Conservation (phyloP, 2,888 invertebrate species). For the Rhamnusium bicolor region DNA sequence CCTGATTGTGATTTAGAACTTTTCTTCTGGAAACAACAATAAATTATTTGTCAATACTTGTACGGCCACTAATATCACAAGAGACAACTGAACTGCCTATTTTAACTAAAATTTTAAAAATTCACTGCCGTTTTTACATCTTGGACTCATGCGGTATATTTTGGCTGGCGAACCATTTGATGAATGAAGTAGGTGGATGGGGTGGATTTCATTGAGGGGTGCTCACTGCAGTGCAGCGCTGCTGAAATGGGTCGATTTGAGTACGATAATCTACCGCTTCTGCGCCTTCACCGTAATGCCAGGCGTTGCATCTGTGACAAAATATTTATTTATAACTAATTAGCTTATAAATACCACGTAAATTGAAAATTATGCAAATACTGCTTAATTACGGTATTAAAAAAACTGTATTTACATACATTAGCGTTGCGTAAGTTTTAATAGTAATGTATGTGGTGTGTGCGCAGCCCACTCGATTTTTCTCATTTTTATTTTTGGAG, state of each 20-base stretch:
- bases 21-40: not conserved
- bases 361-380: not conserved
- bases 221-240: conserved; percentile 45
- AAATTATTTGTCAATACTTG: not conserved
- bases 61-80: not conserved
- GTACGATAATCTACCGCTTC: conserved; percentile 35
- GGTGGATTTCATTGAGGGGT: conserved; percentile 44
- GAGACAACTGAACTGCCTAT: not conserved
- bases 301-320: conserved; percentile 1
- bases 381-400: not conserved
- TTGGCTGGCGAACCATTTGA: not conserved
- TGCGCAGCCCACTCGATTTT: not conserved
- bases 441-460: no score
- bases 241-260: conserved; percentile 40
- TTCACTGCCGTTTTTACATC: not conserved
- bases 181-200: conserved; percentile 37
- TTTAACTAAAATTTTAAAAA: not conserved
- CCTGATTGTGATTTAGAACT: not conserved
- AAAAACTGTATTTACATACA: not conserved
- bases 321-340: not conserved
- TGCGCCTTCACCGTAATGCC: conserved; percentile 33
- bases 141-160: not conserved
- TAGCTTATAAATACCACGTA: not conserved
- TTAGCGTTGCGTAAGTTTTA: not conserved
- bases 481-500: not conserved